These are phyloP conservation scores for Eurois occulta DNA, from an alignment of 2,888 invertebrate species.

Conservation along the genomic window DNA sequence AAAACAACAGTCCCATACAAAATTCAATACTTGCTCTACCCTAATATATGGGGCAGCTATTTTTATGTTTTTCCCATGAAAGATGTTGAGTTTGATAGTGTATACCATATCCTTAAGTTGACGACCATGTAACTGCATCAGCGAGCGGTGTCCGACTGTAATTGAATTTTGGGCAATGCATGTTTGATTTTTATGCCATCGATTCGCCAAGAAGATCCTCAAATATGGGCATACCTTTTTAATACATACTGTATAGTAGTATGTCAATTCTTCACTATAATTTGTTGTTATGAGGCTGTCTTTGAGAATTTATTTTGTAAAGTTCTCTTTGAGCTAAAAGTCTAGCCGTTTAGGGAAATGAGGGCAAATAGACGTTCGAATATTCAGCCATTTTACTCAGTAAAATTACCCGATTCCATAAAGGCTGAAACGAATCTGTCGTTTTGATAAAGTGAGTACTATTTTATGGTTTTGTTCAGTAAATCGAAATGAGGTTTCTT, in stretches of 20 bases:
- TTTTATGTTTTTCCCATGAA: neutral
- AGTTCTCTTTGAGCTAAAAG: constrained; percentile 21
- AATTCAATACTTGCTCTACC: neutral
- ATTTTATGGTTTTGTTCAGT: constrained; percentile 15
- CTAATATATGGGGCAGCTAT: neutral
- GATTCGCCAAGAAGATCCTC: neutral
- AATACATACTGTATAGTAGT: neutral
- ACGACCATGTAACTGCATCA: neutral
- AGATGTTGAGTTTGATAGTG: neutral
- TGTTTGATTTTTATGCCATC: neutral
- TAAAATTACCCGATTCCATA: constrained; percentile 35
- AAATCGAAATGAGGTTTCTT: neutral
- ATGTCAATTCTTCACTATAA: constrained; percentile 33
- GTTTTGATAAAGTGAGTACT: constrained; percentile 29
- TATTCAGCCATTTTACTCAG: constrained; percentile 26
- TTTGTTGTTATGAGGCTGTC: constrained; percentile 34
- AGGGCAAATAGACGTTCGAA: constrained; percentile 11
- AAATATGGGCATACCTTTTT: neutral
- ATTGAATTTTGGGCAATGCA: neutral
- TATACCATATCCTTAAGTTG: neutral
- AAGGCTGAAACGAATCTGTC: neutral
- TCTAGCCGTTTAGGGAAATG: constrained; percentile 21
- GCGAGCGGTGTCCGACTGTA: neutral
- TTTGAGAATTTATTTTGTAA: constrained; percentile 14
- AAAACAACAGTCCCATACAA: neutral